Evolutionary conservation across 2,797 vertebrate species (phyloP).

Genomic region (Microhierax caerulescens): DNA sequence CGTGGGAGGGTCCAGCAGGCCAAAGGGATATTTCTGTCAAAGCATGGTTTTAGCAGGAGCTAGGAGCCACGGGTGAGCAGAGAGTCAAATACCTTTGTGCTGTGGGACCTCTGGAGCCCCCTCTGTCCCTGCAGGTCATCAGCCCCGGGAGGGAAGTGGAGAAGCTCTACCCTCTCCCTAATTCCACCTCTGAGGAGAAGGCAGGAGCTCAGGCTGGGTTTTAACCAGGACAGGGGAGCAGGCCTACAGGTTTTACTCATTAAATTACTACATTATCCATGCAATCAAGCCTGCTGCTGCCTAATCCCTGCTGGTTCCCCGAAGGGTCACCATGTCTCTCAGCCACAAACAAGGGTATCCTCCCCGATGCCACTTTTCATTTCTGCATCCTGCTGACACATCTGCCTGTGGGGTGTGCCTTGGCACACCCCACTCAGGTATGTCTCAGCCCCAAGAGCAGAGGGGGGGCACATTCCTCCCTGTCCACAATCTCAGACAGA

Average conservation of each 20-base stretch:
- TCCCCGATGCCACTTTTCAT: not conserved
- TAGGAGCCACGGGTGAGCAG: accelerated
- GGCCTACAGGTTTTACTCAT: not conserved
- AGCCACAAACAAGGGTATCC: not conserved
- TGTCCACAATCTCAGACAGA: accelerated
- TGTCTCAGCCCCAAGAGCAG: not conserved
- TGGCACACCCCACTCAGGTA: not conserved
- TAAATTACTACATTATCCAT: not conserved
- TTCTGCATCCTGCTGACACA: not conserved
- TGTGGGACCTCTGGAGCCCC: accelerated
- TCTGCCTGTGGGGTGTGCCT: not conserved
- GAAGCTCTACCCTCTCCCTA: not conserved
- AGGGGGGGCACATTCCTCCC: not conserved
- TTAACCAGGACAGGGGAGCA: not conserved
- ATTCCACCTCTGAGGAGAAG: not conserved
- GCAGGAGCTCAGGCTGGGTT: not conserved
- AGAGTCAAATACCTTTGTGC: not conserved
- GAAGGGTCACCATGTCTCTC: not conserved
- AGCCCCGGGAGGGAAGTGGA: not conserved
- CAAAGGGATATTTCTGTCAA: not conserved
- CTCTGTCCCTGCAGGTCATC: accelerated
- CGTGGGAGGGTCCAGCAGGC: accelerated
- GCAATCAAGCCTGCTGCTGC: not conserved
- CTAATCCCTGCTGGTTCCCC: not conserved
- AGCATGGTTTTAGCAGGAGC: not conserved